Conservation (phyloP, 2,888 invertebrate genomes). For the Agrotis ipsilon region DNA sequence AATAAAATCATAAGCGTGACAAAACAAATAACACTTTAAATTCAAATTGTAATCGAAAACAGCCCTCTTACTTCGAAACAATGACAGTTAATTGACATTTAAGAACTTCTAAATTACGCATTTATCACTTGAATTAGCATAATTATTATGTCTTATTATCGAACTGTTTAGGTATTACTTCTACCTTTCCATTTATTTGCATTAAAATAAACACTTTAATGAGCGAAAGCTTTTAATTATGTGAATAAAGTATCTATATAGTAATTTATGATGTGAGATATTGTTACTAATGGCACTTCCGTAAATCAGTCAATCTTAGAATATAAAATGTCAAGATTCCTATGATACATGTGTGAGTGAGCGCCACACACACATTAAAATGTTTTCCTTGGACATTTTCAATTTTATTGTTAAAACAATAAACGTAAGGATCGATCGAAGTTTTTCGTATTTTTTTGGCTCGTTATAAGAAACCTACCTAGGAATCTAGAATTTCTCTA, state of each 20-base stretch:
- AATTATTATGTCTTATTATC: conserved; percentile 1
- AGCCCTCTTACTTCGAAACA: neutral
- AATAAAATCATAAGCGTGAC: neutral
- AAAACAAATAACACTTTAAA: neutral
- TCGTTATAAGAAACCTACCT: too few relatives aligned
- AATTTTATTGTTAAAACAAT: too few relatives aligned
- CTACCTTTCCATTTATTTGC: conserved; percentile 19
- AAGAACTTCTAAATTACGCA: neutral
- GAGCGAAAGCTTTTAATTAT: conserved; percentile 20
- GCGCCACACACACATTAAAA: too few relatives aligned
- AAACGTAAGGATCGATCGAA: too few relatives aligned
- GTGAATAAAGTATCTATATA: neutral
- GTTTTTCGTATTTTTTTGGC: too few relatives aligned
- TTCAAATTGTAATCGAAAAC: neutral
- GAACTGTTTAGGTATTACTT: neutral
- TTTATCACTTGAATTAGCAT: conserved; percentile 31
- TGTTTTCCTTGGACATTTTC: too few relatives aligned
- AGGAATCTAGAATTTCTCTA: too few relatives aligned
- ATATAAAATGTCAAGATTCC: too few relatives aligned
- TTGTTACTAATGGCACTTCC: neutral
- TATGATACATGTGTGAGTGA: too few relatives aligned
- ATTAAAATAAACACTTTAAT: conserved; percentile 8
- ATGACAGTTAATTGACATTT: neutral
- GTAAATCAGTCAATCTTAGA: neutral
- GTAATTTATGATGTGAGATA: neutral